phyloP scores from a whole-genome alignment of 2,113 vertebrate species.

The Apodemus speciosus region DNA sequence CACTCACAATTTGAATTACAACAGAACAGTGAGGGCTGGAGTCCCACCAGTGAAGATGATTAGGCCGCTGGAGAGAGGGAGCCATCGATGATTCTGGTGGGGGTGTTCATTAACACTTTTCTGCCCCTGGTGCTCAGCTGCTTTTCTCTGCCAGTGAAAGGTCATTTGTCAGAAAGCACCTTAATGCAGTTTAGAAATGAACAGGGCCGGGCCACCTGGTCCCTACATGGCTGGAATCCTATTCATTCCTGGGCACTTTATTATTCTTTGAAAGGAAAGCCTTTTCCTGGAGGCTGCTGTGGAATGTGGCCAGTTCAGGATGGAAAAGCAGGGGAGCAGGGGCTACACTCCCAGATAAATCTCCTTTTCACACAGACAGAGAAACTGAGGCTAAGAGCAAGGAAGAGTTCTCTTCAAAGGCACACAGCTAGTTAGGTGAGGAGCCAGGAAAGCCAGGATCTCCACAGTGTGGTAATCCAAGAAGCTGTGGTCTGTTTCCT shows the following conservation, averaged over 20 bases:
- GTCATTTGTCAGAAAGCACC: constrained; percentile 59
- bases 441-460: neutral
- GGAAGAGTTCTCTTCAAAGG: neutral
- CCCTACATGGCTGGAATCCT: constrained; percentile 36
- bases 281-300: neutral
- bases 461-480: neutral
- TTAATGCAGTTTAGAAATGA: constrained; percentile 66
- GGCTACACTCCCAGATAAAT: neutral
- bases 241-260: neutral
- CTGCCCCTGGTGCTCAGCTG: neutral
- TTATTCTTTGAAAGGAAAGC: neutral
- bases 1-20: constrained; percentile 54
- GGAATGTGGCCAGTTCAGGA: neutral
- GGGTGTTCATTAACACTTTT: constrained; percentile 63
- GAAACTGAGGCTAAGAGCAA: constrained; percentile 27
- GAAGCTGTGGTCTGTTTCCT: neutral
- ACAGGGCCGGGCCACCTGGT: constrained; percentile 58
- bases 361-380: neutral
- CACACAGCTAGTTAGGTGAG: neutral
- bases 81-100: neutral
- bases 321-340: neutral
- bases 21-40: neutral
- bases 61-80: neutral
- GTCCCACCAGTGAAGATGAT: constrained; percentile 21
- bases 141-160: constrained; percentile 25